Evolutionary conservation across 2,113 vertebrate genomes (phyloP).

Genomic region (Zosterops pallidus): DNA sequence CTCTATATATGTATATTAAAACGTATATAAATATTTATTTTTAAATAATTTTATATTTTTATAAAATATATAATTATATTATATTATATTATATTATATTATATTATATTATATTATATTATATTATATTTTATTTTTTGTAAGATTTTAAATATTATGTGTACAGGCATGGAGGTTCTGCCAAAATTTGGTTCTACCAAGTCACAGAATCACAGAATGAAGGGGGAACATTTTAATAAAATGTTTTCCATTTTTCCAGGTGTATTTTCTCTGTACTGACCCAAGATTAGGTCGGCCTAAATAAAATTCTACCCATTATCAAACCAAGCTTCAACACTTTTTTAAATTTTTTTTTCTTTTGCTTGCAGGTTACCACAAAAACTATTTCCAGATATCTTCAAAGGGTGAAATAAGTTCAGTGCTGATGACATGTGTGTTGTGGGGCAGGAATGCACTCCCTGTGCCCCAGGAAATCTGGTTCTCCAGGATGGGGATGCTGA

Average conservation of each 20-base stretch:
- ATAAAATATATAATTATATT: too few species aligned
- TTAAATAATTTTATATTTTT: too few species aligned
- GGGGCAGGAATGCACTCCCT: not conserved
- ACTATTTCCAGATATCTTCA: not conserved
- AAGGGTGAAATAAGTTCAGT: not conserved
- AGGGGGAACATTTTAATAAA: not conserved
- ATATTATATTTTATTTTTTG: too few species aligned
- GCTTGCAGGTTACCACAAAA: not conserved
- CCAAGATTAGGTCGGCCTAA: not conserved
- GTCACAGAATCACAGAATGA: not conserved
- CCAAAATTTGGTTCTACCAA: not conserved
- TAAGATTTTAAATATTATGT: not conserved
- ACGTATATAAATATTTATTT: too few species aligned
- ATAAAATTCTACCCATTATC: not conserved
- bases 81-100: too few species aligned
- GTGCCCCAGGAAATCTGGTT: not conserved
- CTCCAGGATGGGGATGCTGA: not conserved
- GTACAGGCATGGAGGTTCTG: not conserved
- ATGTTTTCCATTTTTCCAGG: not conserved
- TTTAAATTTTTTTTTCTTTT: not conserved
- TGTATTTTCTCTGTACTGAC: not conserved
- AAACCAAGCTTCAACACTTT: not conserved
- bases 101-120: too few species aligned
- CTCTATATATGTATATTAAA: too few species aligned
- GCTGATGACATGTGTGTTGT: not conserved